Base-by-base conservation (phyloP, 2,113 vertebrate species). In the Sterrhoptilus dennistouni region DNA sequence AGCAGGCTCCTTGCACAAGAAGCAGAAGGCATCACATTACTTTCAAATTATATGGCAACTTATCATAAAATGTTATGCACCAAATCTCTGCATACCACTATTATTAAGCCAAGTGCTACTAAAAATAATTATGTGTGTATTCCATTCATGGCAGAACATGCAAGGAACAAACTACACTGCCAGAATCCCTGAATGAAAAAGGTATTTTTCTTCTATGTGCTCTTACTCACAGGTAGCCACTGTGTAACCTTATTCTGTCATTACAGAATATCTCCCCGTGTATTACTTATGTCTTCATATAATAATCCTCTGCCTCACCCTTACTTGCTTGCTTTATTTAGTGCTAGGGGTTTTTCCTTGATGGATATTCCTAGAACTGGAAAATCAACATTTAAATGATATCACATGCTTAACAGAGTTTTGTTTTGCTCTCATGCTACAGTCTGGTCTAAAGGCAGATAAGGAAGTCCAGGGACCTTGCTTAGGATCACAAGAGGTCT, bases 11-110 rank as follows among this genome's bases (percentile, higher is more conserved):
- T 11, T 53, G 83, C 64, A 83, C 54, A 83, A 68, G 82, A 85
- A 83, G 49, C 50, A 83, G 52, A 79, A 90, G 38, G 70, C 70
- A 87, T 52, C 16, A 18, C 38, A 87, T 64, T 86, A 74, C 54
- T 96, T 90, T 86, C 85, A 87, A 45, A 38, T 40, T 57, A 68
- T 84, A 95, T 44, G 82, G 11, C 47, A 93, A 77, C 83, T 96
- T 95, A 90, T 20, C 6, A 4, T 71, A 45, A 90, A 88, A 89
- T 45, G 52, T 80, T 90, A 82, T 70, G 54, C 29, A 87, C n/a
- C 75, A 71, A 60, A 91, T 85, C 50, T 52, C 64, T 84, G 44
- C 40, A 12, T 83, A 65, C 44, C 85, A 33, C 35, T 93, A 71
- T 49, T 71, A 90, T 83, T 40, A 75, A 93, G 64, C 50, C 35